A percentile compares a stretch with the other conserved stretches of the same genome.
Conservation (phyloP, 2,113 vertebrate genomes). For the Bostrychus sinensis region DNA sequence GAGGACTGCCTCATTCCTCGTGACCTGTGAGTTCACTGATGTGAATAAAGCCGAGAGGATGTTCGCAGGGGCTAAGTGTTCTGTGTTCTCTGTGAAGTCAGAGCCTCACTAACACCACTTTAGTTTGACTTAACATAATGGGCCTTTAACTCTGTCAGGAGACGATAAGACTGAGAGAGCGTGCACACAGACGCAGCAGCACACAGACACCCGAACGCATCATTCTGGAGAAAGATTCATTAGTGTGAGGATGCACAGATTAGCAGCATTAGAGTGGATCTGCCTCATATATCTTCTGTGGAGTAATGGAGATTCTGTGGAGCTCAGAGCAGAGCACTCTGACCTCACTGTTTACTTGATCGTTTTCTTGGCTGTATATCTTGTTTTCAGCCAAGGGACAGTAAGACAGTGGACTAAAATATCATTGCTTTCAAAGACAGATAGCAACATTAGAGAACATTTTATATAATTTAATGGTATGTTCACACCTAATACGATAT, state of each 20-base stretch:
- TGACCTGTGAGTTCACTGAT: too few species aligned
- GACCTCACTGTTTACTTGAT: slow-evolving; percentile 53
- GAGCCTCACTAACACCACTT: slow-evolving; percentile 38
- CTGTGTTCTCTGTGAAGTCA: slow-evolving; percentile 40
- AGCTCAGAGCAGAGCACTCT: slow-evolving; percentile 41
- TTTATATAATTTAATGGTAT: too few species aligned
- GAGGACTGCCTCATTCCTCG: too few species aligned
- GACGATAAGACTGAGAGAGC: slow-evolving; percentile 40
- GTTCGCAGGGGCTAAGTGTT: too few species aligned
- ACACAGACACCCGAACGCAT: slow-evolving; percentile 7
- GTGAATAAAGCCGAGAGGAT: too few species aligned
- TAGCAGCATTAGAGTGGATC: slow-evolving; percentile 65
- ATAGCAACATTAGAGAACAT: too few species aligned
- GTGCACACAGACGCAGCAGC: slow-evolving; percentile 11
- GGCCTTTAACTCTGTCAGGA: slow-evolving; percentile 56
- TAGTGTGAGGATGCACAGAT: slow-evolving; percentile 68
- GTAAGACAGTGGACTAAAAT: too few species aligned
- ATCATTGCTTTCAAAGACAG: too few species aligned
- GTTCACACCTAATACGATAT: too few species aligned
- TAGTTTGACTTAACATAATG: slow-evolving; percentile 54
- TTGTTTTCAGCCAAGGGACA: too few species aligned
- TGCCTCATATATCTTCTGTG: slow-evolving; percentile 65
- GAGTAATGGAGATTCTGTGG: slow-evolving; percentile 66
- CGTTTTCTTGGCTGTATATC: slow-evolving; percentile 42
- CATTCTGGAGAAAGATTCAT: slow-evolving; percentile 71